Base-by-base conservation (phyloP, 2,888 invertebrate genomes). In the Tethea ocularis region DNA sequence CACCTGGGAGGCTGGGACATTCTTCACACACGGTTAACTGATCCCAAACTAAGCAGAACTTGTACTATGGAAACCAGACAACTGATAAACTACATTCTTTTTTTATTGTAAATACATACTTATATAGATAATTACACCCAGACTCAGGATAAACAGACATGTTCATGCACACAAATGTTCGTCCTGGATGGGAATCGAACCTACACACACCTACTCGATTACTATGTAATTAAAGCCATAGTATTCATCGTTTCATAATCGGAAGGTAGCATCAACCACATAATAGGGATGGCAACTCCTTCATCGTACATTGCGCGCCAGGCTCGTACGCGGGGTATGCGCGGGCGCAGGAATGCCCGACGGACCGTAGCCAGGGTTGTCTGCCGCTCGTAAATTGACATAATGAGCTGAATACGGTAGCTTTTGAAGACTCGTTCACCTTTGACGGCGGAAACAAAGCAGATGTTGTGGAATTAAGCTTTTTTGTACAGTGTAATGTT, bases 291-390 rank as follows among this genome's bases (percentile, higher is more conserved):
- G n/a, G 46, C n/a, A 41, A 36, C 38, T 20, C 20, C 38, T 36
- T 4, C 36, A 38, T 24, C 17, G 53, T 53, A 52, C 7, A 20
- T 20, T 4, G 17, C n/a, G 38, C 51, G 57, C 51, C 33, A 24
- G 46, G 38, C n/a, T 15, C 24, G 33, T 51, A 51, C 58, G 38
- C 29, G 53, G 56, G 41, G 36, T 54, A 55, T 8, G 54, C 54
- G 51, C 51, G 57, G 59, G 59, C 55, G 57, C 57, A 59, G 53
- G 58, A 24, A 52, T 56, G 36, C 23, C 26, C 57, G 20, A 46
- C 10, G 17, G 46, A 46, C 46, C 20, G 46, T n/a, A n/a, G n/a
- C 46, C 46, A 46, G 33, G 51, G 41, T 56, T 52, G 52, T 52
- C 24, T 52, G 52, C 24, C 22, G 52, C n/a, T 52, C 24, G 46